Conservation (phyloP, 1,140 invertebrate species). For the Drosophila triauraria region DNA sequence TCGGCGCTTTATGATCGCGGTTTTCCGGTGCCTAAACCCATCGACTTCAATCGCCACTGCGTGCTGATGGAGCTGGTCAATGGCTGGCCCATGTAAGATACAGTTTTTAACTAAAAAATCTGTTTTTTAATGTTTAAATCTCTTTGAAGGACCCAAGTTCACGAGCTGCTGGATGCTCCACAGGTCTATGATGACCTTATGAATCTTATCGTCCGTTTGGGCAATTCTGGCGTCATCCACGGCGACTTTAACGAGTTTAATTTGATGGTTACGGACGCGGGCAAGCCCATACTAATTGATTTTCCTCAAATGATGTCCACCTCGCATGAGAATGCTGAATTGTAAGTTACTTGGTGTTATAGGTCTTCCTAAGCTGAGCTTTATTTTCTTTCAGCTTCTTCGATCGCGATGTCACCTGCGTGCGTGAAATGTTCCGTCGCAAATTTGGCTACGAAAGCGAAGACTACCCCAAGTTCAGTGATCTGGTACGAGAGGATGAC, state of each 20-base stretch:
- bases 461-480: slow-evolving; percentile 93
- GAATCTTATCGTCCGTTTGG: slow-evolving; percentile 96
- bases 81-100: slow-evolving; percentile 90
- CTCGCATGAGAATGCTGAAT: slow-evolving; percentile 95
- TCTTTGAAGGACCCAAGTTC: slow-evolving; percentile 91
- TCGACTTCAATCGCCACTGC: slow-evolving; percentile 98
- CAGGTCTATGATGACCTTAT: slow-evolving; percentile 97
- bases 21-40: slow-evolving; percentile 97
- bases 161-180: slow-evolving; percentile 91
- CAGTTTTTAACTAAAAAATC: neutral
- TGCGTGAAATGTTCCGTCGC: slow-evolving; percentile 96
- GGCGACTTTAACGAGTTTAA: slow-evolving; percentile 99
- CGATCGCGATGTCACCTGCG: slow-evolving; percentile 97
- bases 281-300: slow-evolving; percentile 96
- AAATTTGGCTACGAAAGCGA: slow-evolving; percentile 97
- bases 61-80: slow-evolving; percentile 97
- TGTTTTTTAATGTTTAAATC: neutral
- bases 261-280: slow-evolving; percentile 94
- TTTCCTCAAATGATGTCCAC: slow-evolving; percentile 99
- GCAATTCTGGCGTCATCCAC: slow-evolving; percentile 98
- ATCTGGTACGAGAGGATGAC: slow-evolving; percentile 93
- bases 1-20: slow-evolving; percentile 95
- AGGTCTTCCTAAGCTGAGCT: neutral
- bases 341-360: slow-evolving; percentile 86
- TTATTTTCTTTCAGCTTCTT: slow-evolving; percentile 90